These are phyloP conservation scores for Zaprionus inermis DNA, from an alignment of 1,140 invertebrate genomes.

Conservation along the genomic window DNA sequence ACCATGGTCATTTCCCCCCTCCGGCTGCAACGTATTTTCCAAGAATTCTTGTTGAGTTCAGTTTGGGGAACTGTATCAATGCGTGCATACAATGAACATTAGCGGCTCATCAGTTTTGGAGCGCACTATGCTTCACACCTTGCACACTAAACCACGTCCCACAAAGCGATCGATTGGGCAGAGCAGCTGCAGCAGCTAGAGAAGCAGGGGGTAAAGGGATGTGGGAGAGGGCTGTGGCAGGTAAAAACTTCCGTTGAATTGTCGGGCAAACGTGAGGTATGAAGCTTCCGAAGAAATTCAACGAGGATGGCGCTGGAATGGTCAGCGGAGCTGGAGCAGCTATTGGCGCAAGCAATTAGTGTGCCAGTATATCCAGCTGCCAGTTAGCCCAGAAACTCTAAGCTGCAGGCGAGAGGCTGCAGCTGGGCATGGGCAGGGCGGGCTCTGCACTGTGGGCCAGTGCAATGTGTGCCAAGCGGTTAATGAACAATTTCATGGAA, in stretches of 20 bases:
- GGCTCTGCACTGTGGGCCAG: neutral
- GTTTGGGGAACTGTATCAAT: slow-evolving; percentile 40
- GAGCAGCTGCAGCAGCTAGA: neutral
- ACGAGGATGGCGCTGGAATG: slow-evolving; percentile 42
- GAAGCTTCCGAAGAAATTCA: slow-evolving; percentile 78
- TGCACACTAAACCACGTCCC: slow-evolving; percentile 45
- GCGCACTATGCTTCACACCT: slow-evolving; percentile 80
- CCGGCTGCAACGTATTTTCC: slow-evolving; percentile 45
- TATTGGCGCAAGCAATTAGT: slow-evolving; percentile 75
- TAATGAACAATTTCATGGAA: slow-evolving; percentile 83
- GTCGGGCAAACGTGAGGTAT: slow-evolving; percentile 65
- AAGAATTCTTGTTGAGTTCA: slow-evolving; percentile 54
- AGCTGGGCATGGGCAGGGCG: neutral
- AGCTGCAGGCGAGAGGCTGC: no score
- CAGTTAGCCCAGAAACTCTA: slow-evolving; percentile 58
- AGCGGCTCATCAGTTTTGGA: slow-evolving; percentile 46
- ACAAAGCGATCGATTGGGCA: slow-evolving; percentile 2
- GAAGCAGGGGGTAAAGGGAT: neutral
- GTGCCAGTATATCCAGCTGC: slow-evolving; percentile 23
- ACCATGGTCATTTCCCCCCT: slow-evolving; percentile 4
- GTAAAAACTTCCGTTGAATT: slow-evolving; percentile 69
- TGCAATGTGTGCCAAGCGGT: slow-evolving; percentile 80
- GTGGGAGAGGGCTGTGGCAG: neutral
- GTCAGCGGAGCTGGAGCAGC: slow-evolving; percentile 9
- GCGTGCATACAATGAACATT: slow-evolving; percentile 10